A percentile compares a stretch with the other conserved stretches of the same genome.
These are phyloP conservation scores for Esox masquinongy DNA, from an alignment of 2,797 vertebrate species.

Conservation along the genomic window DNA sequence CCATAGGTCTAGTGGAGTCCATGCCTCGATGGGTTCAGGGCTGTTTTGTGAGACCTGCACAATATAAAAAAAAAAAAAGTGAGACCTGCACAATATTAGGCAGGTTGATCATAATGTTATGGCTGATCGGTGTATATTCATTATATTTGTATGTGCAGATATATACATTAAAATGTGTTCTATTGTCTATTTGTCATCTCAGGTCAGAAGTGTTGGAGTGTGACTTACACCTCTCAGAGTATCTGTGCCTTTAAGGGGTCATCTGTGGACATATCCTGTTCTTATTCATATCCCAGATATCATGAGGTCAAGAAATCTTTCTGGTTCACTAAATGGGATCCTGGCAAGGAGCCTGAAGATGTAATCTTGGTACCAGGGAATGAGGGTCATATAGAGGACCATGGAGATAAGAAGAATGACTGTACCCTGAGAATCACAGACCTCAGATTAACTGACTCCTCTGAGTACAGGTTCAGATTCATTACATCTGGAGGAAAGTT, in stretches of 20 bases:
- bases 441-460: constrained; percentile 31
- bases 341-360: background rate
- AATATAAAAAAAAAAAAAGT: no score
- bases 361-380: constrained; percentile 8
- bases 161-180: no score
- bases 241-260: background rate
- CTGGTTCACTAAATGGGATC: background rate
- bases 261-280: constrained; percentile 4
- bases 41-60: no score
- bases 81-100: no score
- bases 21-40: no score
- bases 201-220: background rate
- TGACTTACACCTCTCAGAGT: background rate
- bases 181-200: no score
- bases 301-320: background rate
- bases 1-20: no score
- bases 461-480: constrained; percentile 35
- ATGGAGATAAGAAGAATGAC: accelerated
- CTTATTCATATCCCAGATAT: background rate
- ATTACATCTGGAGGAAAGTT: background rate
- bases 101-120: no score
- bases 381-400: constrained; percentile 10
- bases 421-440: constrained; percentile 26
- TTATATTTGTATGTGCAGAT: no score
- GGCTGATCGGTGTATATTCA: no score